These are phyloP conservation scores for Pygoscelis adeliae DNA, from an alignment of 2,113 vertebrate genomes.

Conservation along the genomic window DNA sequence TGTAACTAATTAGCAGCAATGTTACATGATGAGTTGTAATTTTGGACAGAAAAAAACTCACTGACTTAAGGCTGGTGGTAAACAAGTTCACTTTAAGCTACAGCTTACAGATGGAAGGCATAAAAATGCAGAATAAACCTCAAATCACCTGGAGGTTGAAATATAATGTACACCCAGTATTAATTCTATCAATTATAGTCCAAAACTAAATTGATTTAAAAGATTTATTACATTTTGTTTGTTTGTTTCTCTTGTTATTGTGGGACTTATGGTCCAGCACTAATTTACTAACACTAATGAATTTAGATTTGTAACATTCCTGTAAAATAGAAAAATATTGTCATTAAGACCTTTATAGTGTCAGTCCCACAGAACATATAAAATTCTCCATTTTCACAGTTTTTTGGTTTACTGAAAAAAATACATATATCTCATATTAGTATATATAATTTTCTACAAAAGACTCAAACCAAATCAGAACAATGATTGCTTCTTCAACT, in stretches of 20 bases:
- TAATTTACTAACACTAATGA: neutral
- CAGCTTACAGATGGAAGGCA: neutral
- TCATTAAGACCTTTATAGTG: neutral
- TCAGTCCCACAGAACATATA: neutral
- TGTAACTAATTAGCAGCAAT: neutral
- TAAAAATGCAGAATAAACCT: neutral
- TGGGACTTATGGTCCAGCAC: neutral
- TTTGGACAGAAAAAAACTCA: neutral
- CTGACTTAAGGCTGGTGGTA: neutral
- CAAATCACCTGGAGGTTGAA: neutral
- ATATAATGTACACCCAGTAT: neutral
- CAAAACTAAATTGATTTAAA: neutral
- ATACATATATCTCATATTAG: neutral
- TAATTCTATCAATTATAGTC: neutral
- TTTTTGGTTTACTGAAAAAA: neutral
- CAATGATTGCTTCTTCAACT: neutral
- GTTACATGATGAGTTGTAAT: neutral
- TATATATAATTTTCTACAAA: neutral
- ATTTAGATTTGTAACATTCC: neutral
- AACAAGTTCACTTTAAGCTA: neutral
- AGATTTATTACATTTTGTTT: neutral
- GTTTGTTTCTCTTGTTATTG: neutral
- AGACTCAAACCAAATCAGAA: neutral
- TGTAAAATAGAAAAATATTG: neutral
- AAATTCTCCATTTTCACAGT: neutral